These are phyloP conservation scores for Gallirallus australis DNA, from an alignment of 2,797 vertebrate species.

Conservation along the genomic window DNA sequence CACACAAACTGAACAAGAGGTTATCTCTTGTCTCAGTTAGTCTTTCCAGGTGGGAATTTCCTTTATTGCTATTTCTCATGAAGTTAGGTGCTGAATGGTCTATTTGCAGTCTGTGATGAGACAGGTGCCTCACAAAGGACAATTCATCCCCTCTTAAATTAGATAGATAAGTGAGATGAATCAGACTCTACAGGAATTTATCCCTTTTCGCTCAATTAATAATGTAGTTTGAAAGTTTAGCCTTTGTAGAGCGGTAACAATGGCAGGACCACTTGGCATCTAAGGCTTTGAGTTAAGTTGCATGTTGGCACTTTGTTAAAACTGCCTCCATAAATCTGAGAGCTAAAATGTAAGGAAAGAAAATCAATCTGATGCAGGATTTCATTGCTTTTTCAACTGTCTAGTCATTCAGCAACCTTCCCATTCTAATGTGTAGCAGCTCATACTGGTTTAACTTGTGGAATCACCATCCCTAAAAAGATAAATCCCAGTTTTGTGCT, in stretches of 20 bases:
- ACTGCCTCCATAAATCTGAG: neutral
- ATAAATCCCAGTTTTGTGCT: neutral
- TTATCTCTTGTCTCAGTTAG: neutral
- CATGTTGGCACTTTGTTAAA: neutral
- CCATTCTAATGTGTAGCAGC: neutral
- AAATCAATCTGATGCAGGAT: neutral
- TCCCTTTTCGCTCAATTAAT: neutral
- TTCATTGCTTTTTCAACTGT: neutral
- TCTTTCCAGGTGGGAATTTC: neutral
- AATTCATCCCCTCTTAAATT: neutral
- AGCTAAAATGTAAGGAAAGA: neutral
- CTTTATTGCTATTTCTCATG: neutral
- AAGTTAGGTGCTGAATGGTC: neutral
- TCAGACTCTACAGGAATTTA: neutral
- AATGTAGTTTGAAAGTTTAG: neutral
- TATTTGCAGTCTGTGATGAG: neutral
- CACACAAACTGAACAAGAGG: neutral
- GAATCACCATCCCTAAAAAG: neutral
- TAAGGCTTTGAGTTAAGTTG: neutral
- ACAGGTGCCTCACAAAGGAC: neutral
- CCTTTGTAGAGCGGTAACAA: neutral
- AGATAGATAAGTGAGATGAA: neutral
- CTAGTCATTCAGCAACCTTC: neutral
- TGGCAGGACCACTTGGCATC: neutral
- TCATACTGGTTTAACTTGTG: neutral